Evolutionary conservation across 2,888 invertebrate genomes (phyloP).

Genomic region (Megamerina dolium): DNA sequence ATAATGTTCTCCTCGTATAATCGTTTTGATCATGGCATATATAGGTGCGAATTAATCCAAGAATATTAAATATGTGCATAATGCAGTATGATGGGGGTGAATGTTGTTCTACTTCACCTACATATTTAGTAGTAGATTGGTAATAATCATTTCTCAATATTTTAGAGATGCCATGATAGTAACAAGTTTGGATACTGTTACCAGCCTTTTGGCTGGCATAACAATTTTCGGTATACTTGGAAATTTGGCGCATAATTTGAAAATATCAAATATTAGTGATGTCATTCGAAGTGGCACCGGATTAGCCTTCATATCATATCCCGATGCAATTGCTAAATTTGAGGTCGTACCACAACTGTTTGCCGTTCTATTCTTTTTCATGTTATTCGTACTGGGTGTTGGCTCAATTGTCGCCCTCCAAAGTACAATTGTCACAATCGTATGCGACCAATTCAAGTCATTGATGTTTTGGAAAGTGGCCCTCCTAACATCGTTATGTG

Average conservation of each 20-base stretch:
- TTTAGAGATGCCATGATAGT: constrained; percentile 67
- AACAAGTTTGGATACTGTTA: constrained; percentile 71
- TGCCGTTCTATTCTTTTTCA: constrained; percentile 75
- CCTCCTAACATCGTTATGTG: constrained; percentile 51
- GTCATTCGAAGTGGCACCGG: constrained; percentile 73
- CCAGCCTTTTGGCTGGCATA: constrained; percentile 70
- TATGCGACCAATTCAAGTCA: constrained; percentile 62
- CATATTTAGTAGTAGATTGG: no score
- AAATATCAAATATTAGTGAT: constrained; percentile 54
- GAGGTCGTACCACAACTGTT: constrained; percentile 69
- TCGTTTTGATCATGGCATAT: constrained; percentile 61
- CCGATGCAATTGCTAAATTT: constrained; percentile 73
- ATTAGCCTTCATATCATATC: constrained; percentile 76
- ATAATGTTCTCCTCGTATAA: constrained; percentile 77
- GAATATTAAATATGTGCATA: background rate
- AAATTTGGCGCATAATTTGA: constrained; percentile 62
- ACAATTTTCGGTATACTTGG: constrained; percentile 78
- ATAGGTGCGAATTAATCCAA: constrained; percentile 46
- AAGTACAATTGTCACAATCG: constrained; percentile 60
- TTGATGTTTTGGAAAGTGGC: constrained; percentile 58
- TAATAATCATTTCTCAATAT: background rate
- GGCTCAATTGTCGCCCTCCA: constrained; percentile 69
- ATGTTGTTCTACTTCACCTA: no score
- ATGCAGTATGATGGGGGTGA: no score
- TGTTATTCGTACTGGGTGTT: constrained; percentile 71